Evolutionary conservation across 2,113 vertebrate species (phyloP).

Genomic region (Crypturellus undulatus): DNA sequence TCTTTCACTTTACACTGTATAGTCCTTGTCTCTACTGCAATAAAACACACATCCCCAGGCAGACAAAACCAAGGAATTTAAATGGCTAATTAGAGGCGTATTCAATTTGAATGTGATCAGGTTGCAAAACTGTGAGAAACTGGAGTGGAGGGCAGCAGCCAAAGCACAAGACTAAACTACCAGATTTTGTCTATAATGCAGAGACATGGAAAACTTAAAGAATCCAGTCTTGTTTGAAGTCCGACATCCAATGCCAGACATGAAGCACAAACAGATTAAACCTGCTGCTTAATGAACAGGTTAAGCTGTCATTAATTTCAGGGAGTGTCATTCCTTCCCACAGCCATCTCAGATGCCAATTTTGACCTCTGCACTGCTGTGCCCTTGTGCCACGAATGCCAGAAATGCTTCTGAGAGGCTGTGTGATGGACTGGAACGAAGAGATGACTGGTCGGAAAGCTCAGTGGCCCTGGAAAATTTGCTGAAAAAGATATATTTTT

Average conservation of each 20-base stretch:
- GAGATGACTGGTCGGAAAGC: background rate
- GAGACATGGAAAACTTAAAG: background rate
- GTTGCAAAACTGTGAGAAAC: background rate
- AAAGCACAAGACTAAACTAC: background rate
- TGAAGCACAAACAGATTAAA: background rate
- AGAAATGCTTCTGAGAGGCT: background rate
- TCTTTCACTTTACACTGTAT: background rate
- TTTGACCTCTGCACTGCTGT: background rate
- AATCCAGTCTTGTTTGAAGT: background rate
- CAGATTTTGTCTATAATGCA: background rate
- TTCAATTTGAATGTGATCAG: background rate
- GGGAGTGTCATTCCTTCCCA: background rate
- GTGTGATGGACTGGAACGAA: background rate
- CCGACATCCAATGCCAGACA: background rate
- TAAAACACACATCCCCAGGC: background rate
- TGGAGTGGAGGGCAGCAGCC: background rate
- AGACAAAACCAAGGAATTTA: background rate
- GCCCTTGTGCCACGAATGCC: background rate
- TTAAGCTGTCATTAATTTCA: background rate
- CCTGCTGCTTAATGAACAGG: background rate
- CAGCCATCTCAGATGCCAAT: background rate
- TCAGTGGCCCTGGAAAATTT: background rate
- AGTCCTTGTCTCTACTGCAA: background rate
- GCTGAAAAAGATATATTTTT: background rate
- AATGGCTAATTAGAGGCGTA: background rate